Base-by-base conservation (phyloP, 1,140 invertebrate species). In the Trypoxylus dichotomus region DNA sequence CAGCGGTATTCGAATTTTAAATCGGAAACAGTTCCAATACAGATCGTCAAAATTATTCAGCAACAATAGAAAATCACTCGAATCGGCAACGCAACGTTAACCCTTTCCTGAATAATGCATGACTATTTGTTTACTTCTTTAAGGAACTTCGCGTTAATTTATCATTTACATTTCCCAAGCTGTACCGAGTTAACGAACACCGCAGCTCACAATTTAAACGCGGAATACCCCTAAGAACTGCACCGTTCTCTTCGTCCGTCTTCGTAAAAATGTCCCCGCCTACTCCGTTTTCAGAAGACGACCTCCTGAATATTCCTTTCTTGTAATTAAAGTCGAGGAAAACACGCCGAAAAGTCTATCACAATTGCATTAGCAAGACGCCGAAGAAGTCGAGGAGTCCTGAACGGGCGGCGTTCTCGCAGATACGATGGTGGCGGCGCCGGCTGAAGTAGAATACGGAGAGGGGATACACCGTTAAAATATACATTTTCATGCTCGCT, bases 311-410 rank as follows among this genome's bases (percentile, higher is more conserved):
- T 58, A 58, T 58, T 58, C 21, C 47, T 0, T 19, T 21, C 47
- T 21, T 21, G 47, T 58, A 58, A 58, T 58, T 58, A 58, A 58
- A 58, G 47, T 58, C 47, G 47, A 58, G 47, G 15, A 58, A 58
- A 58, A 58, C 47, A 58, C 47, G 15, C 47, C 47, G 15, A 58
- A 13, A 58, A 2, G 47, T 58, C 47, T 8, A 58, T 58, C 3
- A 58, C 47, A 58, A 58, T 58, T 58, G 15, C 47, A 58, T 58
- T 58, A 58, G 15, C 47, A 21, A 58, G 21, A 21, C 47, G n/a
- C n/a, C n/a, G 32, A 37, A 37, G 32, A 58, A 58, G 7, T 58
- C 47, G 15, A n/a, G 47, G 47, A 58, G 13, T 58, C 47, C 15
- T 13, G 47, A 11, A 58, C 7, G 10, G 10, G 32, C 32, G 32